phyloP scores from a whole-genome alignment of 2,113 vertebrate genomes.

The Zingel zingel region DNA sequence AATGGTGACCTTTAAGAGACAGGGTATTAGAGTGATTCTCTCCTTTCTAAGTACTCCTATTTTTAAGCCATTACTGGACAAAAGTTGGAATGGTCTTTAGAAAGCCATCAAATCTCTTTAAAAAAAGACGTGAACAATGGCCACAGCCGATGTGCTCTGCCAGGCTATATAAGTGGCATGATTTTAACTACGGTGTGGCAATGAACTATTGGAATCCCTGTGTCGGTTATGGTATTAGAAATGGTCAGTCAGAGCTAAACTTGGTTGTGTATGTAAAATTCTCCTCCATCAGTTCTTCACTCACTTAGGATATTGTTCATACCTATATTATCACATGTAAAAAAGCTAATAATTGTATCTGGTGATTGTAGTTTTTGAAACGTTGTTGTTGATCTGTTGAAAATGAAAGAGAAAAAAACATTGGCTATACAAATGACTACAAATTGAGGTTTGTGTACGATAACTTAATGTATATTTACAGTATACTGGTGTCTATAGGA shows the following conservation, averaged over 20 bases:
- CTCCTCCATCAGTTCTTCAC: not conserved
- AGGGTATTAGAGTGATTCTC: not conserved
- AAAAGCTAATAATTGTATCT: too few relatives aligned
- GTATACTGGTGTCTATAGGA: too few relatives aligned
- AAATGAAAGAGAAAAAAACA: too few relatives aligned
- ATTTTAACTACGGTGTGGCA: not conserved
- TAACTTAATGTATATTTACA: too few relatives aligned
- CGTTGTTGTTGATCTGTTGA: not conserved
- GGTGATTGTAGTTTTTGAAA: too few relatives aligned
- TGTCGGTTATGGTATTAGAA: not conserved
- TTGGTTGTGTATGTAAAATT: not conserved
- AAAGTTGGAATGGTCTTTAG: conserved; percentile 5
- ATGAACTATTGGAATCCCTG: not conserved
- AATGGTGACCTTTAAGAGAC: not conserved
- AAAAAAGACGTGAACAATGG: conserved; percentile 10
- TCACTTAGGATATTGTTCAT: not conserved
- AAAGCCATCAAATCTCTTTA: not conserved
- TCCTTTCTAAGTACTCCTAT: not conserved
- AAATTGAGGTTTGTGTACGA: too few relatives aligned
- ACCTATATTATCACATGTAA: not conserved
- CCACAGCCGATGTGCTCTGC: not conserved
- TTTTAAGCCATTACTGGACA: conserved; percentile 14
- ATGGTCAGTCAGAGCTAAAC: not conserved
- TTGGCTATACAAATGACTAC: too few relatives aligned
- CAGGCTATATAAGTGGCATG: not conserved